phyloP scores from a whole-genome alignment of 2,888 invertebrate genomes.

The Glyphotaelius pellucidus region DNA sequence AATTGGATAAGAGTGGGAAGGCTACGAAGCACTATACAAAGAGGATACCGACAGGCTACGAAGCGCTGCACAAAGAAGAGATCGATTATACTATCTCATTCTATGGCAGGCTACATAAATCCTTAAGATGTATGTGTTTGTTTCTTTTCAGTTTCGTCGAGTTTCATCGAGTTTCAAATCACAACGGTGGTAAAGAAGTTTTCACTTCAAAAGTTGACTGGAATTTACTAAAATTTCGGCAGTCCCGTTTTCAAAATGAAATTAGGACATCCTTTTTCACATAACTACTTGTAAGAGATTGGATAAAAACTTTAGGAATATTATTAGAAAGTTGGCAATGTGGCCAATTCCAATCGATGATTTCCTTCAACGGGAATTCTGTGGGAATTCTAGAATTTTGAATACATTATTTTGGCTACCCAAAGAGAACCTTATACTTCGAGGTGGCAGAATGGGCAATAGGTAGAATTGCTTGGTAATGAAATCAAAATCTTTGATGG shows the following conservation, averaged over 20 bases:
- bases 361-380: neutral
- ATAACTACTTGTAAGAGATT: neutral
- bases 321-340: conserved; percentile 2
- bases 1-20: too few species aligned
- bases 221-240: neutral
- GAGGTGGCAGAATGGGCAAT: neutral
- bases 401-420: neutral
- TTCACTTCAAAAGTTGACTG: too few species aligned
- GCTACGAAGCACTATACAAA: too few species aligned
- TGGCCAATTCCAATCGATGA: neutral
- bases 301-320: neutral
- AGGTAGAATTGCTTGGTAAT: neutral
- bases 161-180: too few species aligned
- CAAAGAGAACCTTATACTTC: neutral
- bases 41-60: too few species aligned
- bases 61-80: too few species aligned
- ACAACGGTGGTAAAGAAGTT: too few species aligned
- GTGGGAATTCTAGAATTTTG: neutral
- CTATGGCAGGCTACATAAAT: too few species aligned
- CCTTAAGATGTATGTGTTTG: too few species aligned
- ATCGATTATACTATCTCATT: too few species aligned
- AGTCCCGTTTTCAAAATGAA: neutral
- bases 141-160: too few species aligned
- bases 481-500: neutral
- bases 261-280: neutral